A percentile compares a stretch with the other conserved stretches of the same genome.
Conservation (phyloP, 2,888 invertebrate species). For the Luperina testacea region DNA sequence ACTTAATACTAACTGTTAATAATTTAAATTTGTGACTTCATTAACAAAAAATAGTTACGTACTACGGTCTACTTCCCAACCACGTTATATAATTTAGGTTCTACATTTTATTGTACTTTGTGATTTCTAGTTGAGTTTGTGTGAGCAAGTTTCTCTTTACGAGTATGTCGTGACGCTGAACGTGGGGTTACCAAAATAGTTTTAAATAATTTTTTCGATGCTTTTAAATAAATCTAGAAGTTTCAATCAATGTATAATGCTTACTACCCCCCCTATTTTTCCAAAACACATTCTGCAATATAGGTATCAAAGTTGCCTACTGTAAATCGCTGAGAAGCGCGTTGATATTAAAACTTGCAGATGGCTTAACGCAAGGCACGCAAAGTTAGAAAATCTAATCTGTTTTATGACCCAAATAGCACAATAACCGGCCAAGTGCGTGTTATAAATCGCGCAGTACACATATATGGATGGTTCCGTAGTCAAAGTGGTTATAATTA, state of each 20-base stretch:
- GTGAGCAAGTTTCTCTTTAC: conserved; percentile 23
- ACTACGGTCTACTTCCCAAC: conserved; percentile 40
- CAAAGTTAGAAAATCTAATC: background rate
- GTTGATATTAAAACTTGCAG: conserved; percentile 23
- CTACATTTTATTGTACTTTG: conserved; percentile 33
- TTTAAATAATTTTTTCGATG: background rate
- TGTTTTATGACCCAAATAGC: conserved; percentile 10
- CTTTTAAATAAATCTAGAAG: background rate
- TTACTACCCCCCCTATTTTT: background rate
- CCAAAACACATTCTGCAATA: background rate
- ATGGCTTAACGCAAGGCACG: conserved; percentile 15
- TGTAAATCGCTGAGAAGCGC: conserved; percentile 1
- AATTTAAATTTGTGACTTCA: conserved; percentile 67
- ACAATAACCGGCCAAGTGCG: background rate
- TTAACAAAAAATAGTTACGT: conserved; percentile 45
- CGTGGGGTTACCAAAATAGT: background rate
- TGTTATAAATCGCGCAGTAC: background rate
- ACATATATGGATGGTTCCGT: background rate
- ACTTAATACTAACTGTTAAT: conserved; percentile 56
- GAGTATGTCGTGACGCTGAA: background rate
- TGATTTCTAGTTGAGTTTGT: conserved; percentile 31
- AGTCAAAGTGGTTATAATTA: background rate
- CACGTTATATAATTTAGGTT: conserved; percentile 37
- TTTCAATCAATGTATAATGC: background rate
- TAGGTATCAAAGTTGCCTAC: conserved; percentile 7